Conservation (phyloP, 2,113 vertebrate genomes). For the Poecilia latipinna region DNA sequence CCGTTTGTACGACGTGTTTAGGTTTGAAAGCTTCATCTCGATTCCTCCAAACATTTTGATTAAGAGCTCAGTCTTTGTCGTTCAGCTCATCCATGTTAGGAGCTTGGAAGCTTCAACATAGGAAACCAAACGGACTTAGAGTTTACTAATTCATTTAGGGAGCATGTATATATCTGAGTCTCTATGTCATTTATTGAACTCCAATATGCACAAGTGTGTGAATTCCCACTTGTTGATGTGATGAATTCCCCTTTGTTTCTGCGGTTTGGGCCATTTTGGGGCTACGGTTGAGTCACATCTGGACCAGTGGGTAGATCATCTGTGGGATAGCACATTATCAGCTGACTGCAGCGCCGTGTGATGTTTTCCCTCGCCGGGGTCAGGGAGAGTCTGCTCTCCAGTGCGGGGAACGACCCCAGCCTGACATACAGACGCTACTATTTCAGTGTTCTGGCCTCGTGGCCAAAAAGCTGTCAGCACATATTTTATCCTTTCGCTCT, state of each 20-base stretch:
- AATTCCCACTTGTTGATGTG: not conserved
- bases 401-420: conserved; percentile 57
- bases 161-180: too few species aligned
- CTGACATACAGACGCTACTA: conserved; percentile 74
- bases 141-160: too few species aligned
- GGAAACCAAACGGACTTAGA: too few species aligned
- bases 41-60: too few species aligned
- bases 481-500: conserved; percentile 69
- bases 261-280: conserved; percentile 3
- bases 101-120: too few species aligned
- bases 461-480: conserved; percentile 77
- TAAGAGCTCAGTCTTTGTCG: too few species aligned
- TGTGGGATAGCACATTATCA: conserved; percentile 55
- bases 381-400: conserved; percentile 62
- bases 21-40: too few species aligned
- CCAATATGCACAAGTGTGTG: not conserved
- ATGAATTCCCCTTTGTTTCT: not conserved
- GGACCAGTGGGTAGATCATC: conserved; percentile 38
- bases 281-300: conserved; percentile 5
- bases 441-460: conserved; percentile 62
- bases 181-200: not conserved
- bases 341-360: conserved; percentile 36
- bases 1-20: not conserved
- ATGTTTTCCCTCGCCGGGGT: conserved; percentile 59
- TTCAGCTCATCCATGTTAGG: too few species aligned